Evolutionary conservation across 2,888 invertebrate species (phyloP).

Genomic region (Phlogophora meticulosa): DNA sequence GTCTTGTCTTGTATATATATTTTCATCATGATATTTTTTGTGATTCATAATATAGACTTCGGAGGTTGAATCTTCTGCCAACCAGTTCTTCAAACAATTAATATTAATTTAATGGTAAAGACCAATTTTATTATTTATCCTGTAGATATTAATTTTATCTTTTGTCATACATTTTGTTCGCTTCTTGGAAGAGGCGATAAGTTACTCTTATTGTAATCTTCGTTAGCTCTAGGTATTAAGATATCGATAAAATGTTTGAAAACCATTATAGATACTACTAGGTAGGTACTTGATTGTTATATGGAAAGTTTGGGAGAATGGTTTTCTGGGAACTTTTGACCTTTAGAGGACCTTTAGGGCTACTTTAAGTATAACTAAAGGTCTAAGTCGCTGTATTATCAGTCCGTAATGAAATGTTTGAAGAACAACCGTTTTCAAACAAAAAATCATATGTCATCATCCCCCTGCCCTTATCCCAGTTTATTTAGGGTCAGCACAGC

Average conservation of each 20-base stretch:
- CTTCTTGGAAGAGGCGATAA: neutral
- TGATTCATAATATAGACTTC: constrained; percentile 1
- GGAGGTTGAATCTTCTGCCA: neutral
- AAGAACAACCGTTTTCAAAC: neutral
- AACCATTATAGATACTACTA: neutral
- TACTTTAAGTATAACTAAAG: neutral
- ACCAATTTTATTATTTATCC: neutral
- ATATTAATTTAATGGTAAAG: neutral
- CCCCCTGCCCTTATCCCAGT: too few species aligned
- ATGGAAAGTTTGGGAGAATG: neutral
- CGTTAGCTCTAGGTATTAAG: constrained; percentile 4
- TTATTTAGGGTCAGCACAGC: too few species aligned
- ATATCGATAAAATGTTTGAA: constrained; percentile 22
- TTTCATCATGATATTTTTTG: constrained; percentile 2
- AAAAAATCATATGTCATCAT: too few species aligned
- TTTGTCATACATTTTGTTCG: neutral
- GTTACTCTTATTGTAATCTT: constrained; percentile 2
- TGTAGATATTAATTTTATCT: neutral
- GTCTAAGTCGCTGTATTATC: neutral
- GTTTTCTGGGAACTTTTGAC: neutral
- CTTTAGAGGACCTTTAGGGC: too few species aligned
- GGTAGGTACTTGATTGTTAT: neutral
- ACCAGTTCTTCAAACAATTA: neutral
- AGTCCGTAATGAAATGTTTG: neutral
- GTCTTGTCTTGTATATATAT: neutral